Conservation (phyloP, 35 echinoderm and acorn worm genomes). For the Ophiothrix spiculata region DNA sequence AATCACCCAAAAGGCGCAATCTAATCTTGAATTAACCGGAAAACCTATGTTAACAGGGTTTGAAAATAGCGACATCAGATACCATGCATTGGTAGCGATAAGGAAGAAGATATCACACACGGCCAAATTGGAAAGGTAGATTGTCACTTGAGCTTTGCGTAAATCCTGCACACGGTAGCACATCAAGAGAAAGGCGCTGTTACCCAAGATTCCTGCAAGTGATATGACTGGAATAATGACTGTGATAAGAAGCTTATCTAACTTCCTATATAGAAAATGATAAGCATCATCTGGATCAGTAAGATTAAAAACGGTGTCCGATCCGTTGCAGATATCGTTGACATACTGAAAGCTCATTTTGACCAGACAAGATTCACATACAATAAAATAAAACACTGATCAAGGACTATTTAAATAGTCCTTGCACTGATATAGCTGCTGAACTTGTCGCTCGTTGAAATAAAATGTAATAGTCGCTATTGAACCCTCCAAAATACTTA, state of each 20-base stretch:
- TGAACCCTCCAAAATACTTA: too few species aligned
- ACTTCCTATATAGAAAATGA: not conserved
- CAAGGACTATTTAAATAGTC: too few species aligned
- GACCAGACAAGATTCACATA: too few species aligned
- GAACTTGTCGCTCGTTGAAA: too few species aligned
- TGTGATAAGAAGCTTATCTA: not conserved
- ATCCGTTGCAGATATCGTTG: not conserved
- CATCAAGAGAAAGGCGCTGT: not conserved
- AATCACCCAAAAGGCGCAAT: not conserved
- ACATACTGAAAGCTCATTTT: too few species aligned
- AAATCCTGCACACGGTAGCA: not conserved
- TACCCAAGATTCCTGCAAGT: not conserved
- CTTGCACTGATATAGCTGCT: too few species aligned
- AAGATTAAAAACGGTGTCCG: not conserved
- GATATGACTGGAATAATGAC: not conserved
- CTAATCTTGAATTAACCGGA: not conserved
- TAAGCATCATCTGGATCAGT: not conserved
- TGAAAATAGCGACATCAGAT: not conserved
- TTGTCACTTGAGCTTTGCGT: not conserved
- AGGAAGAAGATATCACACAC: not conserved
- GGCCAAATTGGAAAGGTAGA: not conserved
- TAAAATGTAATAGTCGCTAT: too few species aligned
- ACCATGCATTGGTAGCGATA: not conserved
- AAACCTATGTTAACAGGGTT: not conserved
- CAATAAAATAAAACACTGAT: too few species aligned